These are phyloP conservation scores for Xenopus petersii DNA, from an alignment of 2,797 vertebrate species.

Conservation along the genomic window DNA sequence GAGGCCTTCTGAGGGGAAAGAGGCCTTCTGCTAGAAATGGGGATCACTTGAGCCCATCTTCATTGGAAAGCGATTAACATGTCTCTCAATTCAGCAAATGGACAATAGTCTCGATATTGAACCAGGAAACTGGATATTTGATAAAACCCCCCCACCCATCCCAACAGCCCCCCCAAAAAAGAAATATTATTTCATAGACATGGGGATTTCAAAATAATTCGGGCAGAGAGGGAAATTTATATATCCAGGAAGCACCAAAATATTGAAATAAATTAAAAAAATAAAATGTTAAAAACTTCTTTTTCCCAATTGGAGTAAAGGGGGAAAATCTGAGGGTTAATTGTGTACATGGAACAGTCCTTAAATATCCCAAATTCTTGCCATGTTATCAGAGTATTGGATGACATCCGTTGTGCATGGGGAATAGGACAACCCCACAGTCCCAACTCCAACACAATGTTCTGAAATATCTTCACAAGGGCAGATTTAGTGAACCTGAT, in stretches of 20 bases:
- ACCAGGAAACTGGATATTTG: background rate
- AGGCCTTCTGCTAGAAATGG: background rate
- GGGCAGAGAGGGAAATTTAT: background rate
- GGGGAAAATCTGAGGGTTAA: no score
- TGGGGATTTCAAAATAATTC: background rate
- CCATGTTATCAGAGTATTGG: background rate
- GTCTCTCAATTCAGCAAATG: background rate
- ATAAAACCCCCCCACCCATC: background rate
- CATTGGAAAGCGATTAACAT: constrained; percentile 11
- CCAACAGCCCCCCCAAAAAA: background rate
- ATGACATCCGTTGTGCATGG: background rate
- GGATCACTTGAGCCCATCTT: constrained; percentile 7
- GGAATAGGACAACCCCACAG: background rate
- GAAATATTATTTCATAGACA: background rate
- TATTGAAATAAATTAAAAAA: background rate
- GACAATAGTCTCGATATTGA: background rate
- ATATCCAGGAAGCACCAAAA: constrained; percentile 38
- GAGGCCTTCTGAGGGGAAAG: background rate
- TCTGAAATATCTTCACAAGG: constrained; percentile 16
- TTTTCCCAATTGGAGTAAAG: no score
- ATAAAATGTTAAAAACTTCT: no score
- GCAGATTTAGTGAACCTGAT: constrained; percentile 9
- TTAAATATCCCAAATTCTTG: constrained; percentile 10
- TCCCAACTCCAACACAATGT: background rate
- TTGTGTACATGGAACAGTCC: no score